Percentiles rank a stretch among this genome's conserved stretches.
Conservation (phyloP, 92 coral and sea anemone genomes). For the Porites lobata region DNA sequence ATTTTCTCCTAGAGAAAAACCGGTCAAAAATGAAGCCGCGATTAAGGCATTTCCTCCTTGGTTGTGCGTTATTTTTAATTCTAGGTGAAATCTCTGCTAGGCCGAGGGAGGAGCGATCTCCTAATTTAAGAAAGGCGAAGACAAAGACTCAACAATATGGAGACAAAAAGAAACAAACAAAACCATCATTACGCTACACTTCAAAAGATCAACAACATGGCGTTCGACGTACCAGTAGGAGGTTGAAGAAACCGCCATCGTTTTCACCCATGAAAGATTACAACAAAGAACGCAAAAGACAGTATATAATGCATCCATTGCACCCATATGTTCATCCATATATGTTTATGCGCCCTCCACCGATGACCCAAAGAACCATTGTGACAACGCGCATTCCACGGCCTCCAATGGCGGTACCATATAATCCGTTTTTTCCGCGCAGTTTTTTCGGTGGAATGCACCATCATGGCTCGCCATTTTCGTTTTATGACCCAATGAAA, state of each 20-base stretch:
- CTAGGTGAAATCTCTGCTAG: conserved; percentile 47
- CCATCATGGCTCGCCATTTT: conserved; percentile 3
- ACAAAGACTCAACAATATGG: conserved; percentile 49
- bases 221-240: conserved; percentile 53
- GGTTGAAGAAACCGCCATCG: conserved; percentile 9
- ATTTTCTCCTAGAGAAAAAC: conserved; percentile 14
- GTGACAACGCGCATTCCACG: conserved; percentile 98
- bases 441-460: conserved; percentile 59
- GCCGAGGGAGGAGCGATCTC: conserved; percentile 39
- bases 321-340: conserved; percentile 77
- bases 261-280: conserved; percentile 66
- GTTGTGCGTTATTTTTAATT: conserved; percentile 45
- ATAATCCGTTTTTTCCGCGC: conserved; percentile 68
- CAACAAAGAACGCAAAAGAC: conserved; percentile 87
- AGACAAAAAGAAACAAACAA: conserved; percentile 52
- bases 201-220: conserved; percentile 50
- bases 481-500: conserved; percentile 45
- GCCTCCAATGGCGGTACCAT: conserved; percentile 93
- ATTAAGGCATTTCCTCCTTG: conserved; percentile 33
- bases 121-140: background rate
- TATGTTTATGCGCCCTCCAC: conserved; percentile 95
- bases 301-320: conserved; percentile 86
- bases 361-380: conserved; percentile 96
- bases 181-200: conserved; percentile 46
- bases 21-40: conserved; percentile 58